Conservation (phyloP, 2,888 invertebrate species). For the Creontiades dilutus region DNA sequence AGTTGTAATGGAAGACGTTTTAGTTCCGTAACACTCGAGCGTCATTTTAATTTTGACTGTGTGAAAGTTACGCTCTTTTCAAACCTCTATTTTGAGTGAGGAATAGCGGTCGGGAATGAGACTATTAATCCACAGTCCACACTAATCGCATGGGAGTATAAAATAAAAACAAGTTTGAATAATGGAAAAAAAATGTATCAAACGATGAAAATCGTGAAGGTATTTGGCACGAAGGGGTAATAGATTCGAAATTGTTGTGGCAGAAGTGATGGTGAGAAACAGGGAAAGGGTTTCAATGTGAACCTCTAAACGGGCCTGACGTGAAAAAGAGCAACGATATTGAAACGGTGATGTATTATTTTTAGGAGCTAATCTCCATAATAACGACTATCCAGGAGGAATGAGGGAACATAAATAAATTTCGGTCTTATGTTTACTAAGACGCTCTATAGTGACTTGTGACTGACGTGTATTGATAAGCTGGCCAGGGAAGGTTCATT, state of each 20-base stretch:
- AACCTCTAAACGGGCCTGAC: background rate
- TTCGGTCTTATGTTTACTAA: conserved; percentile 65
- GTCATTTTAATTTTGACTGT: no score
- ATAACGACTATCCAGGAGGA: conserved; percentile 58
- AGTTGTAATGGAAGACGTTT: no score
- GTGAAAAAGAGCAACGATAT: conserved; percentile 53
- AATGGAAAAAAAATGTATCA: background rate
- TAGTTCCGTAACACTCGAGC: no score
- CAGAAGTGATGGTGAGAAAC: background rate
- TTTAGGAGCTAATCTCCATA: conserved; percentile 72
- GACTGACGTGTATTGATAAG: conserved; percentile 72
- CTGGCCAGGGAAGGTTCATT: conserved; percentile 55
- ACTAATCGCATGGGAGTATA: no score
- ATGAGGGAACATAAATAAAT: conserved; percentile 54
- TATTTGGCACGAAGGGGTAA: background rate
- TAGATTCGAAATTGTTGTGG: background rate
- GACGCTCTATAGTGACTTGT: conserved; percentile 63
- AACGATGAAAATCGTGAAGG: background rate
- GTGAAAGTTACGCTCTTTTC: no score
- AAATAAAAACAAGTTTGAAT: no score
- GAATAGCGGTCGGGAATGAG: no score
- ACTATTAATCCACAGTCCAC: no score
- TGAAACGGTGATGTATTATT: conserved; percentile 72
- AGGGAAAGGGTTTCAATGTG: background rate
- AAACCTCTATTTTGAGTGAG: no score